Conservation (phyloP, 2,888 invertebrate species). For the Perdita meconis region DNA sequence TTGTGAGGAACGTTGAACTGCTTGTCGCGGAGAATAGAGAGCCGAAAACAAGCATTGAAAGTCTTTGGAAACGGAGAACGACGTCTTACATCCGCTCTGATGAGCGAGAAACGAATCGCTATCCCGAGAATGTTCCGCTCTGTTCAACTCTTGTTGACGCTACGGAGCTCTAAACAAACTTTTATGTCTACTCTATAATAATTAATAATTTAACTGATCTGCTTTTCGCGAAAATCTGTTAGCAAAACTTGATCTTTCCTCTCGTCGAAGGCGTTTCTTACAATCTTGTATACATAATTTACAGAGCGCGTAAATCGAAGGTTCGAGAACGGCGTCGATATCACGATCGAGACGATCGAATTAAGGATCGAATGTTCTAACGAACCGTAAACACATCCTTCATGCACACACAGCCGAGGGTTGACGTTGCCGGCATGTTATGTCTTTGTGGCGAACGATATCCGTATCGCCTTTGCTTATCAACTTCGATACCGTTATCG, state of each 20-base stretch:
- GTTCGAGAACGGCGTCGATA: conserved; percentile 32
- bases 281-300: too few relatives aligned
- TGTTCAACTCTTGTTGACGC: too few relatives aligned
- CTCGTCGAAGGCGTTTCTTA: too few relatives aligned
- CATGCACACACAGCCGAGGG: conserved; percentile 37
- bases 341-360: conserved; percentile 28
- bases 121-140: not conserved
- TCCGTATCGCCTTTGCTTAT: conserved; percentile 80
- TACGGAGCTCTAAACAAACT: not conserved
- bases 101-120: conserved; percentile 5
- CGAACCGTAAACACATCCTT: conserved; percentile 61
- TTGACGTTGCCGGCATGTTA: conserved; percentile 71
- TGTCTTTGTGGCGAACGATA: conserved; percentile 80
- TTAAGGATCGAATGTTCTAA: conserved; percentile 53
- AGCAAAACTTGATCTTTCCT: too few relatives aligned
- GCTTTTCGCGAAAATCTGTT: too few relatives aligned
- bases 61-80: conserved; percentile 46
- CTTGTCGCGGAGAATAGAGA: conserved; percentile 64
- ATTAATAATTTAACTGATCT: too few relatives aligned
- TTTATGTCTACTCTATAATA: not conserved
- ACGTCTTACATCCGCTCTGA: conserved; percentile 46
- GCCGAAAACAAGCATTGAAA: conserved; percentile 62
- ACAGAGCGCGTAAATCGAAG: too few relatives aligned
- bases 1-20: conserved; percentile 72
- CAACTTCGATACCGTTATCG: conserved; percentile 80